These are phyloP conservation scores for Pemphigus obesinymphae DNA, from an alignment of 1,140 invertebrate species.

Conservation along the genomic window DNA sequence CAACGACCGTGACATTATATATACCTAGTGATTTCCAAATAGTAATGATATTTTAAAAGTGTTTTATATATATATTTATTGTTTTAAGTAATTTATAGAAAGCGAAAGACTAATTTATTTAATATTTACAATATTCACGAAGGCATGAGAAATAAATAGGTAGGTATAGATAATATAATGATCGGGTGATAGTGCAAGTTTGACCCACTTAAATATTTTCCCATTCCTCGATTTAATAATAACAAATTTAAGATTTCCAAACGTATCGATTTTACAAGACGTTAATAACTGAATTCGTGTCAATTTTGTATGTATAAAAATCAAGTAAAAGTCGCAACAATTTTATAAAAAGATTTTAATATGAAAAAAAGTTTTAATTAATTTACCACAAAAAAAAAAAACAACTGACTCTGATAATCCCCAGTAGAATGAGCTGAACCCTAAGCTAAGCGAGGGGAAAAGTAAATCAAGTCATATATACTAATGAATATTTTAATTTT, in stretches of 20 bases:
- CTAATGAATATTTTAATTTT: too few species aligned
- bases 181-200: too few species aligned
- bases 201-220: not conserved
- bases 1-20: slow-evolving; percentile 17
- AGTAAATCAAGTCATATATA: too few species aligned
- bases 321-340: too few species aligned
- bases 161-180: not conserved
- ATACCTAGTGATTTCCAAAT: not conserved
- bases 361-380: not conserved
- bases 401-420: too few species aligned
- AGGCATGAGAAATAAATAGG: not conserved
- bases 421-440: too few species aligned
- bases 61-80: not conserved
- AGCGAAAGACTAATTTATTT: not conserved
- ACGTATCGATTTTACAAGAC: not conserved
- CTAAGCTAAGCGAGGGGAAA: too few species aligned
- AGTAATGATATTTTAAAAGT: not conserved
- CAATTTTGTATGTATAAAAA: too few species aligned
- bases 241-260: not conserved
- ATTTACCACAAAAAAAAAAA: not conserved
- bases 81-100: not conserved
- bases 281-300: not conserved
- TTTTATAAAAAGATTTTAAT: too few species aligned
- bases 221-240: not conserved
- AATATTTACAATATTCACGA: not conserved